Conservation (phyloP, 2,888 invertebrate species). For the Copidosoma aretas region DNA sequence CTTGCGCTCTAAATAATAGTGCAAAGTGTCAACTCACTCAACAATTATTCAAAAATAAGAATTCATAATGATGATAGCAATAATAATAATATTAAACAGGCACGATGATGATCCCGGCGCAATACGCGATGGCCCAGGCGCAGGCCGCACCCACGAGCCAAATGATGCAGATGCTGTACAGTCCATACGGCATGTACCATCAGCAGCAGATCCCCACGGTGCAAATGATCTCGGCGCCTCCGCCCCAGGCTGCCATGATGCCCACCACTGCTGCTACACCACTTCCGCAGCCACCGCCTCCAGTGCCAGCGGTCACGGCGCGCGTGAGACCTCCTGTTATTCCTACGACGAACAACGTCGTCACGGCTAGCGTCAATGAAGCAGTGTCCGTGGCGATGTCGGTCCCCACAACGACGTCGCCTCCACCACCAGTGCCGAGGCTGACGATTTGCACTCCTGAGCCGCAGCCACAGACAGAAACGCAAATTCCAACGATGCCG, state of each 20-base stretch:
- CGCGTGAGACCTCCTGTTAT: conserved; percentile 36
- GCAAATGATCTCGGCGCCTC: conserved; percentile 64
- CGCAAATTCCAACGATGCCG: neutral
- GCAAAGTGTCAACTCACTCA: too few relatives aligned
- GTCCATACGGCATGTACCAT: conserved; percentile 65
- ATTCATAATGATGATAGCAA: neutral
- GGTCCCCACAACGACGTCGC: neutral
- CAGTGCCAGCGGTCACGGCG: conserved; percentile 44
- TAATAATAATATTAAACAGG: conserved; percentile 14
- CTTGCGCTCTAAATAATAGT: too few relatives aligned
- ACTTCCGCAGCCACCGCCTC: conserved; percentile 40
- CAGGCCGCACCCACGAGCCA: conserved; percentile 64
- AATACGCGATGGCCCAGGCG: conserved; percentile 63
- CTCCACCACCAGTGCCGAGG: neutral
- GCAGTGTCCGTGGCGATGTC: neutral
- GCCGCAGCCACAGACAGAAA: neutral
- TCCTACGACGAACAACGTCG: neutral
- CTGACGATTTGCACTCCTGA: neutral
- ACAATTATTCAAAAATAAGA: neutral
- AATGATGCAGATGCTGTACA: conserved; percentile 64
- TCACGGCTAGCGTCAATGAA: neutral
- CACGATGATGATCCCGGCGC: conserved; percentile 64
- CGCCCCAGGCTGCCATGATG: conserved; percentile 44
- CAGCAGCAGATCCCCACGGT: conserved; percentile 65
- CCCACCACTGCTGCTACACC: conserved; percentile 56